Conservation (phyloP, 2,888 invertebrate genomes). For the Thereva unica region DNA sequence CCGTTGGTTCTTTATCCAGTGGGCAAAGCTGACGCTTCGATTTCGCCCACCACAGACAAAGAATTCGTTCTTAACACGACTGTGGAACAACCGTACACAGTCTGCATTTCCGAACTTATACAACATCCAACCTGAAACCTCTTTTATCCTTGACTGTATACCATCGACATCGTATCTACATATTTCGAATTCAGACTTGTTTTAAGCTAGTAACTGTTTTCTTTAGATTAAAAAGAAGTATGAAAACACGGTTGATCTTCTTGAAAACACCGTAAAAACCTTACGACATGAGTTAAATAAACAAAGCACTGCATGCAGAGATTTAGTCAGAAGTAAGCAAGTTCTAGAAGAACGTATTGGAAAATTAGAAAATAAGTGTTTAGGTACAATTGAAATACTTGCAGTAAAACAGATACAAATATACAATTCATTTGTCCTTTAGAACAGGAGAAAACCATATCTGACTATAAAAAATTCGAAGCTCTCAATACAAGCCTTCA, state of each 20-base stretch:
- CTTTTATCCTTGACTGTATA: background rate
- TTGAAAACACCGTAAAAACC: constrained; percentile 60
- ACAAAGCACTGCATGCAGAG: constrained; percentile 45
- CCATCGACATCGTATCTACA: background rate
- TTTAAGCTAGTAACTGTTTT: background rate
- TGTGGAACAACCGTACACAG: no score
- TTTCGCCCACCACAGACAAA: no score
- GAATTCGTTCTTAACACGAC: no score
- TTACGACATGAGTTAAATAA: constrained; percentile 46
- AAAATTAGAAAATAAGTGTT: constrained; percentile 43
- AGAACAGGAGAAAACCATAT: constrained; percentile 44
- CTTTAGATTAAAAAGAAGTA: constrained; percentile 59
- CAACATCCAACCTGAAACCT: background rate
- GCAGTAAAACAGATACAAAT: no score
- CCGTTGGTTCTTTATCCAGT: no score
- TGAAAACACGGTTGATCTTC: constrained; percentile 61
- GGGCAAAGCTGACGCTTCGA: no score
- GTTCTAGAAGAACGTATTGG: constrained; percentile 44
- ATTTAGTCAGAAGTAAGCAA: constrained; percentile 46
- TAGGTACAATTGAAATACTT: background rate
- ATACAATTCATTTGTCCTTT: constrained; percentile 12
- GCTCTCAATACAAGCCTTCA: constrained; percentile 49
- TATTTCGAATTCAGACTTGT: no score
- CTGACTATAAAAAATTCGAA: constrained; percentile 47
- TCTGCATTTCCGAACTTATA: no score